Base-by-base conservation (phyloP, 2,888 invertebrate genomes). In the Nematopogon swammerdamellus region DNA sequence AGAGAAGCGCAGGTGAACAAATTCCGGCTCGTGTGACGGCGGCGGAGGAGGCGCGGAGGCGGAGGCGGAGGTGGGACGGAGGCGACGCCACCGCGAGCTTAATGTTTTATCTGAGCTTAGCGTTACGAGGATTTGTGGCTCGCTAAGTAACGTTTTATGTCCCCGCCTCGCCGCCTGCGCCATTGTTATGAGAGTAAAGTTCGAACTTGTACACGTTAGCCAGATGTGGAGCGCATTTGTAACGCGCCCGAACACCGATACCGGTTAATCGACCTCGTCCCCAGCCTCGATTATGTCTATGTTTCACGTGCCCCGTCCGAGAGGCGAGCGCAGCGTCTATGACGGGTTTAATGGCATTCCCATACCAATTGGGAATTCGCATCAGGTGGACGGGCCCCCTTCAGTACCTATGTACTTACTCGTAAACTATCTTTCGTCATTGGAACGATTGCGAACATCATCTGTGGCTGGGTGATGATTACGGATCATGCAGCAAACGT, bases 131-230 rank as follows among this genome's bases (percentile, higher is more conserved):
- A 79, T 79, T 75, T 77, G 76, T 77, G 72, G 75, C 70, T 72
- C 69, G 67, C 75, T 76, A 77, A 76, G 75, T 74, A 76, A 76
- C 67, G 74, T 76, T 76, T 79, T 79, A 77, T 77, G 76, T 72
- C 69, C 63, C 65, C 63, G 68, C 62, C 70, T 68, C 65, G 68
- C 66, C 65, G 68, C 66, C 67, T 69, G 68, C 36, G 36, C 36
- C 36, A 14, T 3, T 36, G 36, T 36, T 36, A 36, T 36, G 36
- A 36, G 36, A 36, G 36, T 36, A 36, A 36, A 36, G 36, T 36
- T 36, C 36, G 36, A 36, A 14, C 36, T 36, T 14, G 36, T 36
- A 3, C 11, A 3, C 36, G 36, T 36, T 14, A 14, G 36, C 14
- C 36, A 14, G 11, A 36, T 36, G 36, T 36, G 36, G n/a, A 14